These are phyloP conservation scores for Cerastis rubricosa DNA, from an alignment of 2,888 invertebrate species.

Conservation along the genomic window DNA sequence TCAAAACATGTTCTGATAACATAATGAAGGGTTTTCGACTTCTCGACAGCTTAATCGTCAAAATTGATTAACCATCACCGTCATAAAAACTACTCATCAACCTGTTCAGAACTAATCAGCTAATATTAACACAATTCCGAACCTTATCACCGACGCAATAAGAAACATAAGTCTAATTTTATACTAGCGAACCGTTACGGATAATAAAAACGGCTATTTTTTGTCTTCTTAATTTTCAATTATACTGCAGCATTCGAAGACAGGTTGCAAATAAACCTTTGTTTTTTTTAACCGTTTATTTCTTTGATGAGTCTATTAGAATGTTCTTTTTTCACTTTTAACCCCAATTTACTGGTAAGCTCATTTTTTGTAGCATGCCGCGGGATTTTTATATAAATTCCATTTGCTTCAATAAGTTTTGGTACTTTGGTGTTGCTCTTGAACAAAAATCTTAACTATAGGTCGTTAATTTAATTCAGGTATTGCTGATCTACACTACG, in stretches of 20 bases:
- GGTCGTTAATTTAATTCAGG: no score
- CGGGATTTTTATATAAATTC: no score
- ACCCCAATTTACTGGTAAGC: not conserved
- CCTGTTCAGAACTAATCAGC: conserved; percentile 70
- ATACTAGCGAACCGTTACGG: conserved; percentile 19
- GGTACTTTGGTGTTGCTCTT: no score
- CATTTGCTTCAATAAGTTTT: no score
- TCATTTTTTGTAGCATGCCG: not conserved
- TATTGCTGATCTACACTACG: no score
- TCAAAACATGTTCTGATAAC: conserved; percentile 4
- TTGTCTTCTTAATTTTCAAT: conserved; percentile 55
- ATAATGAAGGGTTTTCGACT: conserved; percentile 41
- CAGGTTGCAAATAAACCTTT: conserved; percentile 3
- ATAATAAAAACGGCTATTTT: conserved; percentile 20
- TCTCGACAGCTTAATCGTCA: conserved; percentile 62
- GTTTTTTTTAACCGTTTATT: not conserved
- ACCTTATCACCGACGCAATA: conserved; percentile 25
- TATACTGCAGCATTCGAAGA: conserved; percentile 43
- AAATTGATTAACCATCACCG: conserved; percentile 66
- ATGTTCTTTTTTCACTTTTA: not conserved
- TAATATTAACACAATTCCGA: conserved; percentile 38
- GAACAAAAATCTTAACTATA: no score
- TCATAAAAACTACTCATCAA: conserved; percentile 68
- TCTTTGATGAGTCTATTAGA: conserved; percentile 25
- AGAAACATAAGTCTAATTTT: conserved; percentile 1